Evolutionary conservation across 1,140 invertebrate species (phyloP), one percentile per base, ranked within the genome.

Genomic region (Eriosoma lanigerum): DNA sequence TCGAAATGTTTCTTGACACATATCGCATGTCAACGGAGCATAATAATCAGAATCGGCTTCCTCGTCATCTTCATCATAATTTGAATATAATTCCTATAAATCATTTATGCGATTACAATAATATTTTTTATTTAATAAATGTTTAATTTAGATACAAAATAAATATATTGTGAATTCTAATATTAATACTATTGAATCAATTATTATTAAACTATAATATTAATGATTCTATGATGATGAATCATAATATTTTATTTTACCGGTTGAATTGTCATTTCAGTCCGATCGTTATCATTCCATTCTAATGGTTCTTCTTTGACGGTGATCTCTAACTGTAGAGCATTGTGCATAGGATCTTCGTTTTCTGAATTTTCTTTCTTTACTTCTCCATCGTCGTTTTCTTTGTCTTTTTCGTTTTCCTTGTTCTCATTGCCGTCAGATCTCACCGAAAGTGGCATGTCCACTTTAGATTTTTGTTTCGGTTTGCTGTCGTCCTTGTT

Each of bases 1-100:
- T 73, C 91, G 91, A 85, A 94, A 94, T 19, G 92, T 92, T 88
- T 93, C 92, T 84, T 92, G 91, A 84, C 93, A 94, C 84, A 93
- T 88, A 85, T 94, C 93, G 84, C 93, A 94, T 5, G 92, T 91
- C 75, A 94, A 86, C 52, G 92, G 91, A 26, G 91, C 91, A 84
- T 92, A 93, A 64, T 83, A 81, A 44, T 82, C 75, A 48, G 82
- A 81, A 17, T 83, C 84, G 5, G 82, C 83, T 26, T 84, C 84
- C 13, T 82, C 84, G 38, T 82, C 82, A 81, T 89, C 88, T 82
- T 87, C 86, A 26, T 70, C 76, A 3, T 68, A 81, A 44, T 70
- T 80, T 13, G 68, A 76, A 52, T 48, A 82, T 9, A 82, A 21
- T 70, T 82, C 82, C 81, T 82, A 21, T 26, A 32, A 82, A 81